These are phyloP conservation scores for Astropecten irregularis DNA, from an alignment of 53 echinoderm and acorn worm genomes.

Conservation along the genomic window DNA sequence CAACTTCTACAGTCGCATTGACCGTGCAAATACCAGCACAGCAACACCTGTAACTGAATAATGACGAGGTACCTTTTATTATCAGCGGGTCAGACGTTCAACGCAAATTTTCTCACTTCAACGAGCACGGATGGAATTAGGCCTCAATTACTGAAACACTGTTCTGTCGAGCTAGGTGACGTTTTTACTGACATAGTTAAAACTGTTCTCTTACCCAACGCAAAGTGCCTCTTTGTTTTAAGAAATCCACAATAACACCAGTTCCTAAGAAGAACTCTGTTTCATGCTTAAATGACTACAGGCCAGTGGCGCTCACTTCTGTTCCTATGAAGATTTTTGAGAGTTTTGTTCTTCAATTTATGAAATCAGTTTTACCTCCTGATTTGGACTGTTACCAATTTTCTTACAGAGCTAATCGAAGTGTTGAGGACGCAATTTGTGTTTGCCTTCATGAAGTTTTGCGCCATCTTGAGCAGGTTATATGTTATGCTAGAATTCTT, in stretches of 20 bases:
- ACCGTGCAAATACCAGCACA: slow-evolving; percentile 22
- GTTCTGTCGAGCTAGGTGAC: neutral
- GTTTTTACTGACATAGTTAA: slow-evolving; percentile 27
- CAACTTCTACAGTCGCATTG: slow-evolving; percentile 32
- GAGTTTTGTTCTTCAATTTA: neutral
- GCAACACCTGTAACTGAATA: neutral
- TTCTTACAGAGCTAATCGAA: neutral
- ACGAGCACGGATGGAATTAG: slow-evolving; percentile 20
- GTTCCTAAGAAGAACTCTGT: slow-evolving; percentile 8
- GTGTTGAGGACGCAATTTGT: too few relatives aligned
- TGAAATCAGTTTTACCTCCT: neutral
- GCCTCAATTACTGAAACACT: slow-evolving; percentile 13
- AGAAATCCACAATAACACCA: neutral
- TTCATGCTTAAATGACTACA: slow-evolving; percentile 21
- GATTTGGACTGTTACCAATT: neutral
- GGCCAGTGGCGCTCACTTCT: neutral
- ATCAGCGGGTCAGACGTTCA: neutral
- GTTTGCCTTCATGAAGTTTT: neutral
- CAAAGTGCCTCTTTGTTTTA: slow-evolving; percentile 11
- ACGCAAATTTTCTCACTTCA: neutral
- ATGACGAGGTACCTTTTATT: slow-evolving; percentile 15
- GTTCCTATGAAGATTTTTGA: neutral
- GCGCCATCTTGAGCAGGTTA: neutral
- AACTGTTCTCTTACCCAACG: slow-evolving; percentile 8
- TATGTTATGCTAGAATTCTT: neutral